Base-by-base conservation (phyloP, 2,797 vertebrate species). In the Natrix natrix region DNA sequence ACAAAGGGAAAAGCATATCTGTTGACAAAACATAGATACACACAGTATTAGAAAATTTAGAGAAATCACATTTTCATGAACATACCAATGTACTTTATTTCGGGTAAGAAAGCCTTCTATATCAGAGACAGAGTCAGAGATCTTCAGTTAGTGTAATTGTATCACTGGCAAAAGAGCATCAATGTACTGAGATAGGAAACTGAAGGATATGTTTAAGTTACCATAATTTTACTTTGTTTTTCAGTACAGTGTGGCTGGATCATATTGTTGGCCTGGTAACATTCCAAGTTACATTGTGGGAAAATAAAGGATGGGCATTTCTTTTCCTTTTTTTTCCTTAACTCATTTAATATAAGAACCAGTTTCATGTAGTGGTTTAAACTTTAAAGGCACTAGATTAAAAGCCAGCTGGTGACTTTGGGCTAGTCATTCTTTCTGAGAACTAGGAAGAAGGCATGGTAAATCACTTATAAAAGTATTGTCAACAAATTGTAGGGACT, bases 71-170 rank as follows among this genome's bases (percentile, higher is more conserved):
- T 87, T 59, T 57, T 60, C 26, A 78, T 60, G 4, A 37, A 78
- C 3, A 8, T 7, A 87, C 26, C 74, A 37, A 90, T 92, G 88
- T 20, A 63, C 16, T 20, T 37, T 28, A 61, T 20, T 91, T 1
- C 1, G 57, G 8, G 11, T 60, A 66, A 94, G 20, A 90, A 63
- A 5, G 2, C 57, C 78, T 94, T 88, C 12, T 26, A 83, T 60
- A 78, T 48, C 32, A 43, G 52, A 78, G 59, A 60, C 17, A 20
- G 20, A 56, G 8, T 6, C 0, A 22, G 78, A 24, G 52, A 8
- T 2, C 43, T 2, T 0, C 6, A 6, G 54, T 26, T 2, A 0
- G 0, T 1, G 0, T 74, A 61, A 20, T 0, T 0, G 6, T 0
- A 0, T 5, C 0, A 0, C 91, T 16, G 1, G 43, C 10, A 10